Conservation (phyloP, 1,140 invertebrate genomes). For the Neelides sp. region DNA sequence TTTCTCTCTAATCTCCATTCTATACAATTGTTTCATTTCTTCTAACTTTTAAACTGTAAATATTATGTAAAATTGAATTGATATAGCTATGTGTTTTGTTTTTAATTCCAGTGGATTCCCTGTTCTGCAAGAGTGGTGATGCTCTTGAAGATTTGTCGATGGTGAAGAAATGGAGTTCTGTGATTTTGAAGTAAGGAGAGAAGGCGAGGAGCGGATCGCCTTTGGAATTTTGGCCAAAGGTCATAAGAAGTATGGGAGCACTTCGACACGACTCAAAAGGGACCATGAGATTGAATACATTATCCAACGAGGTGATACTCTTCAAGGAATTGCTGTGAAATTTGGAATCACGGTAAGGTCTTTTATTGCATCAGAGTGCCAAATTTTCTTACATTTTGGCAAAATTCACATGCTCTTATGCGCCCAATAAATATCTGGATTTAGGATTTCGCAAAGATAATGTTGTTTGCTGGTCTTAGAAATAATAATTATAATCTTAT, state of each 20-base stretch:
- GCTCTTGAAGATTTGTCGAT: slow-evolving; percentile 28
- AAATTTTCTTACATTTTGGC: not conserved
- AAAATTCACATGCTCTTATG: not conserved
- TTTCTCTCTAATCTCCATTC: no score
- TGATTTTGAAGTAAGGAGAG: slow-evolving; percentile 29
- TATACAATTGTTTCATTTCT: no score
- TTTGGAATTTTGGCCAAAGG: slow-evolving; percentile 67
- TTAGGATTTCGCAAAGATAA: slow-evolving; percentile 4
- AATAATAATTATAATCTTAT: no score
- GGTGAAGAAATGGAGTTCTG: slow-evolving; percentile 25
- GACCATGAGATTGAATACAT: slow-evolving; percentile 64
- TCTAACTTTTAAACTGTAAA: no score
- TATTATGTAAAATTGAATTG: no score
- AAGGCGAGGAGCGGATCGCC: slow-evolving; percentile 67
- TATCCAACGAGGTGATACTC: slow-evolving; percentile 67
- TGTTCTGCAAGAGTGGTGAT: slow-evolving; percentile 25
- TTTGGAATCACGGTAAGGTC: slow-evolving; percentile 76
- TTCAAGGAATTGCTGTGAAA: slow-evolving; percentile 81
- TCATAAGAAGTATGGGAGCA: slow-evolving; percentile 79
- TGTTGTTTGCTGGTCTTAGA: not conserved
- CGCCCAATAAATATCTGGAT: not conserved
- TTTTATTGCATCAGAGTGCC: not conserved
- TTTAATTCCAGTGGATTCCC: slow-evolving; percentile 13
- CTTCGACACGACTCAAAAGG: slow-evolving; percentile 49
- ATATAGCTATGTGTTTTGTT: no score